Evolutionary conservation across 53 echinoderm and acorn worm genomes (phyloP).

Genomic region (Hippasteria phrygiana): DNA sequence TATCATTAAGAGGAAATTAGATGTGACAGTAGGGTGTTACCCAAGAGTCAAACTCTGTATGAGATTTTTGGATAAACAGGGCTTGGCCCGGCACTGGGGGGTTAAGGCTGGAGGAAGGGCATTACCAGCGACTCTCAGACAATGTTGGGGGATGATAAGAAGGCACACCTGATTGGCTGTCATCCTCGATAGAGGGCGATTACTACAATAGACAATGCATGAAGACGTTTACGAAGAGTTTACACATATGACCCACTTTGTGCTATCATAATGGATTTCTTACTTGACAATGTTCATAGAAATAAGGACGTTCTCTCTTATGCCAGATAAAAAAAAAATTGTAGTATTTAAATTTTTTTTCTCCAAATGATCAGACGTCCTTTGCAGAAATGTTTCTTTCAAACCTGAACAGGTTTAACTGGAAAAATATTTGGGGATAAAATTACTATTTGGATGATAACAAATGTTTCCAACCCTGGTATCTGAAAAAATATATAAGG

Average conservation of each 20-base stretch:
- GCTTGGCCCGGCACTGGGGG: neutral
- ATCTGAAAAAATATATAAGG: no score
- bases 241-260: neutral
- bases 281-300: no score
- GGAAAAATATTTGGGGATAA: no score
- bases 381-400: no score
- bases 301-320: no score
- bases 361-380: no score
- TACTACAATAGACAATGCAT: neutral
- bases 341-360: no score
- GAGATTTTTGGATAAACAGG: constrained; percentile 14
- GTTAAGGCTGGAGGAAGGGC: constrained; percentile 24
- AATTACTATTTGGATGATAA: no score
- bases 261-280: no score
- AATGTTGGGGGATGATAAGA: constrained; percentile 29
- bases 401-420: no score
- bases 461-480: no score
- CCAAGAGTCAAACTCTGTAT: constrained; percentile 11
- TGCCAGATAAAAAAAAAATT: no score
- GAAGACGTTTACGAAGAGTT: neutral
- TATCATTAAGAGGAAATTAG: constrained; percentile 39
- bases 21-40: constrained; percentile 31
- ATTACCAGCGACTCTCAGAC: neutral
- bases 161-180: neutral
- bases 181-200: neutral